Conservation (phyloP, 1,140 invertebrate species). For the Megalonaias nervosa region DNA sequence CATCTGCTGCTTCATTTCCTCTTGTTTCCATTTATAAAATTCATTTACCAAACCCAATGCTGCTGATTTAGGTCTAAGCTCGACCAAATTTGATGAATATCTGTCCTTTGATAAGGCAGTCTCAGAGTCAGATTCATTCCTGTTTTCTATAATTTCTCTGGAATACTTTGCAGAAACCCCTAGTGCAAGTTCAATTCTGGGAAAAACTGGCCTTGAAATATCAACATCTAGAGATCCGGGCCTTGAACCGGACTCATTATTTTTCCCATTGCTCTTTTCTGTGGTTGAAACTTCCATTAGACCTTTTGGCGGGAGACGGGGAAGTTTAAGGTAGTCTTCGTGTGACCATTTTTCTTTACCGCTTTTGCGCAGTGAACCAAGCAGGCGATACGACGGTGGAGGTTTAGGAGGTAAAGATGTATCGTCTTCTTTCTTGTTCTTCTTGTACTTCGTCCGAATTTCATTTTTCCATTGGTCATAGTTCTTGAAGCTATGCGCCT, state of each 20-base stretch:
- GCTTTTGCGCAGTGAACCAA: slow-evolving; percentile 22
- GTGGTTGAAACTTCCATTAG: not conserved
- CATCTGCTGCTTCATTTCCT: slow-evolving; percentile 8
- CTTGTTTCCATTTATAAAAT: slow-evolving; percentile 18
- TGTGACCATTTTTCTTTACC: slow-evolving; percentile 7
- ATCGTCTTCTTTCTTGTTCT: slow-evolving; percentile 20
- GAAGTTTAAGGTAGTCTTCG: slow-evolving; percentile 20
- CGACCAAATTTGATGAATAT: not conserved
- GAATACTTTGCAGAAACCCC: slow-evolving; percentile 21
- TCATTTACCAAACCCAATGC: not conserved
- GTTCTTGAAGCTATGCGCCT: slow-evolving; percentile 30
- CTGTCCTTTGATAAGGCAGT: slow-evolving; percentile 10
- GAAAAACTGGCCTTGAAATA: slow-evolving; percentile 12
- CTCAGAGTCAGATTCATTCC: slow-evolving; percentile 4
- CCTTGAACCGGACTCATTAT: slow-evolving; percentile 7
- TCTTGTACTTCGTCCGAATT: slow-evolving; percentile 13
- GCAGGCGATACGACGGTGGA: not conserved
- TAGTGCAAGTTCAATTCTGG: slow-evolving; percentile 26
- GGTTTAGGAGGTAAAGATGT: not conserved
- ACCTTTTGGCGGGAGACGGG: slow-evolving; percentile 13
- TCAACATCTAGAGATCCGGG: not conserved
- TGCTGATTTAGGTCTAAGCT: not conserved
- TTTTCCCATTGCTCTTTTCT: slow-evolving; percentile 23
- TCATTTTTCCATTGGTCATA: slow-evolving; percentile 10
- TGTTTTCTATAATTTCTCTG: slow-evolving; percentile 9